Percentiles rank a stretch among this genome's conserved stretches.
Conservation (phyloP, 1,140 invertebrate species). For the Halesus radiatus region DNA sequence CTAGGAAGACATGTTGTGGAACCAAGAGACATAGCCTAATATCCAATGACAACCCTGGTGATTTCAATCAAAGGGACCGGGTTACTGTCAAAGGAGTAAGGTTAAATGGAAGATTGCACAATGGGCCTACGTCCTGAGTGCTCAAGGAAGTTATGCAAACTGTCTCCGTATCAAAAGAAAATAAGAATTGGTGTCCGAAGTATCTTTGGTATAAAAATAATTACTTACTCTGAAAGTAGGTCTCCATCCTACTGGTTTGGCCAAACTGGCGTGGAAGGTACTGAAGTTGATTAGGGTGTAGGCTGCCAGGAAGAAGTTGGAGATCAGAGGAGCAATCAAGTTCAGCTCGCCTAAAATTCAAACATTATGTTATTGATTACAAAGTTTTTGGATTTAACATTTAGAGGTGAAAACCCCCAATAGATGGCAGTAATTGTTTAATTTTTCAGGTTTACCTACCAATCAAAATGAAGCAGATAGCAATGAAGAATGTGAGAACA, state of each 20-base stretch:
- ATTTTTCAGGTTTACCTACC: constrained; percentile 71
- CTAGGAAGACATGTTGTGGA: too few relatives aligned
- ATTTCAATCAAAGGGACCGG: too few relatives aligned
- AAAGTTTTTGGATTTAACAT: too few relatives aligned
- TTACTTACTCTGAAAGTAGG: constrained; percentile 84
- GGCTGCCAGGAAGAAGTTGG: constrained; percentile 97
- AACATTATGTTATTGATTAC: background rate
- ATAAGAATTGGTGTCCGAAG: too few relatives aligned
- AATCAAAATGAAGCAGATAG: constrained; percentile 88
- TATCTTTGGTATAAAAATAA: background rate
- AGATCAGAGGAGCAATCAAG: constrained; percentile 95
- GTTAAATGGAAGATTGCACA: too few relatives aligned
- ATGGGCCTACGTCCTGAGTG: too few relatives aligned
- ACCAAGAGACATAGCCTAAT: too few relatives aligned
- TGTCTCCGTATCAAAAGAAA: too few relatives aligned
- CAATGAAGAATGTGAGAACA: constrained; percentile 91
- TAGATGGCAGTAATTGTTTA: background rate
- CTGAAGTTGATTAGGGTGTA: constrained; percentile 98
- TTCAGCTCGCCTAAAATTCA: constrained; percentile 85
- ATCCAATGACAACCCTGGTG: too few relatives aligned
- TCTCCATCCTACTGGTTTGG: constrained; percentile 89
- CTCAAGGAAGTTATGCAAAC: too few relatives aligned
- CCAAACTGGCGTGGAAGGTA: constrained; percentile 93
- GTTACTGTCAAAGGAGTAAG: too few relatives aligned
- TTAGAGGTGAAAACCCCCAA: background rate